phyloP scores from a whole-genome alignment of 2,888 invertebrate species.

The Drosophila barbarae region DNA sequence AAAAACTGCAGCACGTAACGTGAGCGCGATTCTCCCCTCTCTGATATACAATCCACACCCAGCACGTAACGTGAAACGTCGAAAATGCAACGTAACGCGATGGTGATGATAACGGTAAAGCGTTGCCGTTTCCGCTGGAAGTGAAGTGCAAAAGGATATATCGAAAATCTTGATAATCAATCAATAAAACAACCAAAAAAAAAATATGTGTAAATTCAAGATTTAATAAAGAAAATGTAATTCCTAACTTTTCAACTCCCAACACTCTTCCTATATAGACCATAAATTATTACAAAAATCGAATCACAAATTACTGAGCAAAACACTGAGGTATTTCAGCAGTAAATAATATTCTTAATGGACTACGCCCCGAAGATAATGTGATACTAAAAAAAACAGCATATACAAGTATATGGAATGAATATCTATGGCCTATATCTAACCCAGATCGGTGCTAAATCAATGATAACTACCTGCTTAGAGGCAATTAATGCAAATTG shows the following conservation, averaged over 20 bases:
- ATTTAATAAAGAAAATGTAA: neutral
- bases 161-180: neutral
- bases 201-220: conserved; percentile 25
- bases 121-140: conserved; percentile 29
- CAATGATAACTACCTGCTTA: conserved; percentile 74
- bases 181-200: neutral
- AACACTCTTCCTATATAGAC: conserved; percentile 31
- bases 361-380: conserved; percentile 51
- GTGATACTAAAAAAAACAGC: conserved; percentile 19
- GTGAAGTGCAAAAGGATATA: conserved; percentile 18
- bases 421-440: conserved; percentile 42
- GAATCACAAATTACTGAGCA: conserved; percentile 27
- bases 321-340: conserved; percentile 9
- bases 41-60: conserved; percentile 18
- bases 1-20: conserved; percentile 41
- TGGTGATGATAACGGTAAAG: conserved; percentile 41
- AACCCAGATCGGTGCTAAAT: conserved; percentile 69
- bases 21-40: conserved; percentile 13
- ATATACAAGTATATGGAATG: conserved; percentile 46
- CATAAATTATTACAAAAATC: conserved; percentile 17
- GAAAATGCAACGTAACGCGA: conserved; percentile 8
- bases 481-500: conserved; percentile 72
- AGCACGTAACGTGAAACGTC: conserved; percentile 31
- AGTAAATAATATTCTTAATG: conserved; percentile 11
- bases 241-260: conserved; percentile 23